Evolutionary conservation across 2,797 vertebrate species (phyloP).

Genomic region (Naso thynnoides): DNA sequence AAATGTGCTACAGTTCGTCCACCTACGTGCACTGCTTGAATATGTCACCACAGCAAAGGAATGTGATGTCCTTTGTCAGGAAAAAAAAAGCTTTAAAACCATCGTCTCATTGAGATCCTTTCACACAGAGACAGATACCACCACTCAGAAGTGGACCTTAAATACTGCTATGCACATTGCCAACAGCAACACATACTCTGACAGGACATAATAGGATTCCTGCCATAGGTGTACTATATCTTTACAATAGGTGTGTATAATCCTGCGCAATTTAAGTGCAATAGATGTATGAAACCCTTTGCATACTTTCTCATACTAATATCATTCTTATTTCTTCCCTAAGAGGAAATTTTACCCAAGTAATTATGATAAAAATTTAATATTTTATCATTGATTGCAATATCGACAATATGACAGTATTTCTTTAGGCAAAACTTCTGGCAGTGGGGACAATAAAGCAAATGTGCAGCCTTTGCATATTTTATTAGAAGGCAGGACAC

Average conservation of each 20-base stretch:
- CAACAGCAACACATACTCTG: constrained; percentile 1
- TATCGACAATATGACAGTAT: constrained; percentile 14
- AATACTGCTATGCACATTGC: constrained; percentile 1
- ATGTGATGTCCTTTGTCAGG: constrained; percentile 3
- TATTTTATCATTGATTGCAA: constrained; percentile 28
- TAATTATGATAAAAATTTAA: constrained; percentile 44
- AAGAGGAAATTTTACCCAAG: constrained; percentile 23
- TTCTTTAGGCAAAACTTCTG: constrained; percentile 11
- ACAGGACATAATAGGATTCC: constrained; percentile 12
- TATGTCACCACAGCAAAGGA: background rate
- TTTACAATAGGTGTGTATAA: constrained; percentile 24
- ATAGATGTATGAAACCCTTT: constrained; percentile 22
- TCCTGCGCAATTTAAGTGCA: background rate
- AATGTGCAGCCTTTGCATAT: constrained; percentile 19
- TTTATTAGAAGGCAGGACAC: background rate
- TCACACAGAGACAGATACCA: constrained; percentile 10
- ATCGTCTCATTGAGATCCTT: background rate
- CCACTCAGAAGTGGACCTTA: background rate
- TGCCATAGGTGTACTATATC: constrained; percentile 10
- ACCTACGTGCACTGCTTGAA: constrained; percentile 1
- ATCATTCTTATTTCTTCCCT: constrained; percentile 25
- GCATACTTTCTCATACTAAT: constrained; percentile 16
- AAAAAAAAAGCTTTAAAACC: constrained; percentile 23
- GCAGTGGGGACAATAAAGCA: constrained; percentile 4
- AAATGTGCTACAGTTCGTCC: background rate